Evolutionary conservation across 2,888 invertebrate species (phyloP), one percentile per base, ranked within the genome.

Genomic region (Chironomus tentans): DNA sequence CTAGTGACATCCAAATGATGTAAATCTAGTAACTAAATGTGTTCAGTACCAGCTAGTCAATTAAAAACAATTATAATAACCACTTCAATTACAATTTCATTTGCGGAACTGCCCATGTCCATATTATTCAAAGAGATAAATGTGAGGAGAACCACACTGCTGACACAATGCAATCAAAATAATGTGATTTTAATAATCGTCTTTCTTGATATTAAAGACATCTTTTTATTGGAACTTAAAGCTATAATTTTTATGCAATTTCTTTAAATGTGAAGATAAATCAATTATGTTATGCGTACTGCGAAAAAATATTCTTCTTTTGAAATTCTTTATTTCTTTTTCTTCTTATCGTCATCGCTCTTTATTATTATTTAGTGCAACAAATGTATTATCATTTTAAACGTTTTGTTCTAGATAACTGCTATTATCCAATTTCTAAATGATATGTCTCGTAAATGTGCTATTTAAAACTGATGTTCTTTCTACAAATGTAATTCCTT

Each of bases 111-210:
- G 1, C 38, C 38, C 38, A 38, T 10, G 38, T 38, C 38, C 38
- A 38, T 38, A 38, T 38, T 10, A 38, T 38, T 38, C 38, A 38
- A 38, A 38, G 10, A 38, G 38, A 38, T 38, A 38, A 38, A 38
- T 38, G 38, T 38, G 38, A 38, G 10, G 7, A 38, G 56, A 56
- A 56, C 56, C 56, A 56, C 56, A 18, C 65, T 24, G 74, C 74
- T 74, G 74, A 74, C 74, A 74, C 74, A 74, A 74, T 24, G 68
- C 65, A 62, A 73, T 68, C 65, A 47, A 68, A 74, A 74, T 74
- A 74, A 74, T 74, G 68, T 65, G 74, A 38, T 74, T 74, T 74
- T 74, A 74, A 74, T 74, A 74, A 74, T 74, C 74, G 38, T 74
- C 68, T 74, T 74, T 38, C 65, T 38, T 15, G 68, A 74, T 74